Base-by-base conservation (phyloP, 2,888 invertebrate species). In the Eupithecia abbreviata region DNA sequence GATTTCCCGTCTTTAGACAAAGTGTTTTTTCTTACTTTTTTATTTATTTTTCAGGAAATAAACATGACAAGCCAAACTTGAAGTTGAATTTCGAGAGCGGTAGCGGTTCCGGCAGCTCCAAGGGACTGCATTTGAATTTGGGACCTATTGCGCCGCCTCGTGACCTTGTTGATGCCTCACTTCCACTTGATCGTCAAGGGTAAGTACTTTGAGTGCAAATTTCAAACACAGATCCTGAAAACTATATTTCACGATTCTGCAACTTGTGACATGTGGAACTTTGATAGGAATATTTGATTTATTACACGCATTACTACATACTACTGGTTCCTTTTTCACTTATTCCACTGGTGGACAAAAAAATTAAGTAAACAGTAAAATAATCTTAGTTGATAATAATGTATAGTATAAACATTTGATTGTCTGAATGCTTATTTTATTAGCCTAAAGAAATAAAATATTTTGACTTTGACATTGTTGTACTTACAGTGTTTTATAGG, bases 181-280 rank as follows among this genome's bases (percentile, higher is more conserved):
- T 98, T 84, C 98, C 98, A 81, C 95, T 98, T 82, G 98, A 98
- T 90, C 96, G 98, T 90, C 98, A 98, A 95, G 98, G 97, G 98
- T 98, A 92, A 93, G 96, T 91, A 73, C 18, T 58, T 58, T 9
- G 2, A 58, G n/a, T 58, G 18, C 7, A 58, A 58, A 51, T 49
- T 49, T 12, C 49, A 49, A 49, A 49, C 49, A 49, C 4, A 45
- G 6, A 45, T 45, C 45, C 6, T 45, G 5, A 45, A 45, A 45
- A 6, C 45, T 45, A 6, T 45, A 30, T 45, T 45, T 45, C 45
- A 30, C 45, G 6, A 7, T 45, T 45, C 6, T 45, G 45, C 6
- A 1, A 45, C 45, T 7, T 45, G 45, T 45, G 45, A 45, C 4
- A 47, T 10, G 47, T 47, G 49, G 4, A n/a, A 5, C 51, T 51